phyloP scores from a whole-genome alignment of 2,113 vertebrate genomes.

The Psophia crepitans region DNA sequence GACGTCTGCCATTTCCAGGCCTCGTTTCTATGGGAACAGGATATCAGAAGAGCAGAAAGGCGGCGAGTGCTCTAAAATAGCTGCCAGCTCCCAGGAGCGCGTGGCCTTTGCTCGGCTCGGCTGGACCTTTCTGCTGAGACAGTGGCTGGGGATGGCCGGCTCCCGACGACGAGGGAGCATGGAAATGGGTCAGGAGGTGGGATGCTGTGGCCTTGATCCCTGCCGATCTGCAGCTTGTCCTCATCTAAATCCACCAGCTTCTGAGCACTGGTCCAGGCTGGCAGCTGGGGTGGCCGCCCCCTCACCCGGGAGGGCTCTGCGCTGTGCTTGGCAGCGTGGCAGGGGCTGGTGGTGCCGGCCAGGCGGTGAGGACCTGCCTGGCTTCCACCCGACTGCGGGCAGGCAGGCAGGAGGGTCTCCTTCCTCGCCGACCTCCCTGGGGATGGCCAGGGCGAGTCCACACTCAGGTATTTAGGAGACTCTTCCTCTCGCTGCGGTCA shows the following conservation, averaged over 20 bases:
- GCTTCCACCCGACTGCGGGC: rapidly evolving
- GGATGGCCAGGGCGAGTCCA: too few relatives aligned
- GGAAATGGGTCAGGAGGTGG: neutral
- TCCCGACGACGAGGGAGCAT: rapidly evolving
- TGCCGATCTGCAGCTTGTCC: neutral
- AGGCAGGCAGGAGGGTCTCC: neutral
- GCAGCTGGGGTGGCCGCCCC: neutral
- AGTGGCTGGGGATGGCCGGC: rapidly evolving
- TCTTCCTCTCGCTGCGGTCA: rapidly evolving
- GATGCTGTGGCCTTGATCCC: neutral
- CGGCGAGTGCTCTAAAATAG: neutral
- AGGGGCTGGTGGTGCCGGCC: neutral
- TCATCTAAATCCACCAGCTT: neutral
- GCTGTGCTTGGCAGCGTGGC: rapidly evolving
- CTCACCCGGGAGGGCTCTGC: rapidly evolving
- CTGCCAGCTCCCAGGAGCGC: neutral
- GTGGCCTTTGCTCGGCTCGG: neutral
- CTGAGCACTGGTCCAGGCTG: neutral
- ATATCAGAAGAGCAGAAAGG: constrained; percentile 40
- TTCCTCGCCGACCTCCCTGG: neutral
- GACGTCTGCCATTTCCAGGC: constrained; percentile 31
- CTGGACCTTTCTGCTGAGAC: neutral
- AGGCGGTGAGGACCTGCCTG: neutral
- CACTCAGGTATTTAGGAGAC: rapidly evolving
- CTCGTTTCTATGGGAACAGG: constrained; percentile 59